Base-by-base conservation (phyloP, 2,113 vertebrate species). In the Plecotus auritus region DNA sequence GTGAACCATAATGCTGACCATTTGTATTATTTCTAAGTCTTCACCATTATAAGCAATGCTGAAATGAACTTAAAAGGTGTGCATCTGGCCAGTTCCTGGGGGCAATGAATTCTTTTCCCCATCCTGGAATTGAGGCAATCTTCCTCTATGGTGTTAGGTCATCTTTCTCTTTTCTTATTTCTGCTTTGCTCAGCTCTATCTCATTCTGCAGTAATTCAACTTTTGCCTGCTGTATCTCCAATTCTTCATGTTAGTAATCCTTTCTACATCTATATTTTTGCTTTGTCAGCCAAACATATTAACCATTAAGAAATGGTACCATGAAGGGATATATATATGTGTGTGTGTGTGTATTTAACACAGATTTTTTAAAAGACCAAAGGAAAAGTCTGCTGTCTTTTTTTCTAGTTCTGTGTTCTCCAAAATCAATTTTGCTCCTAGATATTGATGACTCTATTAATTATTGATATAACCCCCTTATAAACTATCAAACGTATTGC, bases 161-260 rank as follows among this genome's bases (percentile, higher is more conserved):
- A 61, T 51, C 95, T 95, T 96, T 76, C 93, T 67, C 14, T 35
- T 56, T 66, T 80, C 16, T 61, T 67, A 17, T 93, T 74, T 93
- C 85, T 97, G 59, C 45, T 32, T 96, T 92, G 74, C 83, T 96
- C 93, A 70, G 74, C 84, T 88, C 5, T 64, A 51, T 81, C 49
- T 93, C 26, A 59, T 87, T 93, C 81, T 59, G n/a, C 18, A 96
- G 91, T 77, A 89, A 56, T 67, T 97, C 1, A 35, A 35, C 87
- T 91, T 96, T 97, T 67, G 97, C 37, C 18, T 80, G 17, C 28
- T 95, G 9, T 84, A 56, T 49, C 66, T 97, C 70, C 2, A 78
- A 2, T 73, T 96, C 47, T 45, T 28, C 64, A 61, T 78, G 22
- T 89, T 91, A 85, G 77, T 66, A 84, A 76, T 85, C 42, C 69